These are phyloP conservation scores for Agonopterix subpropinquella DNA, from an alignment of 2,888 invertebrate genomes.

Conservation along the genomic window DNA sequence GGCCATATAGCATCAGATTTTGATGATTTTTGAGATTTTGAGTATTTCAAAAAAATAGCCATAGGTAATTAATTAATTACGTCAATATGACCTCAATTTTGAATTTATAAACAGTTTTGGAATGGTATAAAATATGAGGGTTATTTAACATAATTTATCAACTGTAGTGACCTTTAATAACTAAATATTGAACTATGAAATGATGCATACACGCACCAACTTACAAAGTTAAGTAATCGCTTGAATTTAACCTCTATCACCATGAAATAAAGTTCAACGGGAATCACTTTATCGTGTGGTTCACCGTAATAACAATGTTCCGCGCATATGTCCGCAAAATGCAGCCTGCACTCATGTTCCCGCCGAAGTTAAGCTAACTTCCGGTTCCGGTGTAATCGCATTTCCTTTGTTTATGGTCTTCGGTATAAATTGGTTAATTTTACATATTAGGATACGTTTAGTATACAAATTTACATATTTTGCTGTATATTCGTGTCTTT, in stretches of 20 bases:
- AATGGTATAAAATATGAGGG: too few relatives aligned
- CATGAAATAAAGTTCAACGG: too few relatives aligned
- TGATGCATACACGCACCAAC: neutral
- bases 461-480: too few relatives aligned
- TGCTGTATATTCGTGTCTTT: too few relatives aligned
- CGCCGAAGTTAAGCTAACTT: constrained; percentile 60
- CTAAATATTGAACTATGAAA: neutral
- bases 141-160: neutral
- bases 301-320: constrained; percentile 16
- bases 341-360: constrained; percentile 37
- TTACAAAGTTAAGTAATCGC: too few relatives aligned
- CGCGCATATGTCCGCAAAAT: constrained; percentile 21
- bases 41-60: too few relatives aligned
- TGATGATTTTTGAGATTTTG: too few relatives aligned
- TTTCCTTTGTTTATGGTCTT: constrained; percentile 52
- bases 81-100: too few relatives aligned
- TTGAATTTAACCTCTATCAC: too few relatives aligned
- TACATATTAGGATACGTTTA: neutral
- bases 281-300: neutral
- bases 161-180: neutral
- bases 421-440: constrained; percentile 22
- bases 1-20: too few relatives aligned
- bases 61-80: too few relatives aligned
- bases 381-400: constrained; percentile 57
- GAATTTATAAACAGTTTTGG: too few relatives aligned